Conservation (phyloP, 1,140 invertebrate genomes). For the Ctenoplectra terminalis region DNA sequence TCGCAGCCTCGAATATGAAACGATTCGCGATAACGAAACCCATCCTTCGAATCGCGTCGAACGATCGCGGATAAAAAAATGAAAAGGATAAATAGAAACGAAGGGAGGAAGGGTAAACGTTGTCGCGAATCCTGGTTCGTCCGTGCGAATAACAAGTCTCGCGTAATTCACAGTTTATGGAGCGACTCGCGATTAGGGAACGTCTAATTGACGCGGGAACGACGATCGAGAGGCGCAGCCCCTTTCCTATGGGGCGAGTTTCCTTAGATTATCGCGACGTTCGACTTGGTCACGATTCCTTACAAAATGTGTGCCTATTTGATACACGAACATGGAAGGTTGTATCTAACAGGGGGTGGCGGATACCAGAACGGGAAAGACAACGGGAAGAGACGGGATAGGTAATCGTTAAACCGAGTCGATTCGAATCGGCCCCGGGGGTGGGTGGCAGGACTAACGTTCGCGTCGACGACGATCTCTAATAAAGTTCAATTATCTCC, state of each 20-base stretch:
- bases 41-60: not conserved
- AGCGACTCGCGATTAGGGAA: constrained; percentile 69
- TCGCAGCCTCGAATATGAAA: not conserved
- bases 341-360: not conserved
- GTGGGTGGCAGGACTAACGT: constrained; percentile 49
- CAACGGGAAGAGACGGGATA: not conserved
- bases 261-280: constrained; percentile 61
- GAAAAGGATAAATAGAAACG: too few relatives aligned
- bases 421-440: constrained; percentile 49
- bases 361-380: not conserved
- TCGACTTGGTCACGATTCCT: not conserved
- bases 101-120: too few relatives aligned
- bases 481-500: constrained; percentile 75
- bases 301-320: not conserved
- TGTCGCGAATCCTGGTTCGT: too few relatives aligned
- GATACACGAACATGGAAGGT: not conserved
- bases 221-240: constrained; percentile 39
- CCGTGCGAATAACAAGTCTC: constrained; percentile 22
- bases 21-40: not conserved
- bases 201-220: constrained; percentile 76
- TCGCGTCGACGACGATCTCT: constrained; percentile 63
- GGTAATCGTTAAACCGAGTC: constrained; percentile 58
- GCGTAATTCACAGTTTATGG: constrained; percentile 70
- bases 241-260: constrained; percentile 22
- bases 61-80: too few relatives aligned